phyloP scores from a whole-genome alignment of 2,113 vertebrate genomes.

The Danio rerio region DNA sequence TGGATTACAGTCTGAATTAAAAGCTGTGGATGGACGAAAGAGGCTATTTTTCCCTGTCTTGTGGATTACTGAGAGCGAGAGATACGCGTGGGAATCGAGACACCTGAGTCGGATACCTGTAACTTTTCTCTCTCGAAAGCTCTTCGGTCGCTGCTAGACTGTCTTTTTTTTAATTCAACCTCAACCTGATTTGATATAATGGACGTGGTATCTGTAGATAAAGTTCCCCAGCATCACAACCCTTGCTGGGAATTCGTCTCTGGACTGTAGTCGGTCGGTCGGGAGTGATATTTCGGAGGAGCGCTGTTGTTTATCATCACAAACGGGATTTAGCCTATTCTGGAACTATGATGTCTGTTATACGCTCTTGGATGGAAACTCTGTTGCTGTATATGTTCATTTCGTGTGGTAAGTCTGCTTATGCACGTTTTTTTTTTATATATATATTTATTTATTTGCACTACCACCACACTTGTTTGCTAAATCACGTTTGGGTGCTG shows the following conservation, averaged over 20 bases:
- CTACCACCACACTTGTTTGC: not conserved
- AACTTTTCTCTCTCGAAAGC: conserved; percentile 65
- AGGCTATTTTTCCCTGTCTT: not conserved
- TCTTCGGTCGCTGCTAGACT: not conserved
- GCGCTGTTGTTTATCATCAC: conserved; percentile 42
- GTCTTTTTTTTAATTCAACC: not conserved
- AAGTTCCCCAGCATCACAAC: conserved; percentile 52
- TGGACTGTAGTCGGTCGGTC: conserved; percentile 51
- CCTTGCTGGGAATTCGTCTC: conserved; percentile 52
- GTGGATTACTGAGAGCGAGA: conserved; percentile 27
- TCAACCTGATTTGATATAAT: conserved; percentile 32
- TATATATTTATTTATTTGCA: too few relatives aligned
- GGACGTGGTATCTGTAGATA: conserved; percentile 38
- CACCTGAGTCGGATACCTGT: conserved; percentile 47
- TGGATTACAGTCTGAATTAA: conserved; percentile 3
- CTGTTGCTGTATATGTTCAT: conserved; percentile 70
- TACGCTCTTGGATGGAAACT: conserved; percentile 69
- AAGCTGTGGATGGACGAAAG: not conserved
- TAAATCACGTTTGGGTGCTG: conserved; percentile 35
- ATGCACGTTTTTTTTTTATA: not conserved
- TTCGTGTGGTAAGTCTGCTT: conserved; percentile 71
- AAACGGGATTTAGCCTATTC: conserved; percentile 64
- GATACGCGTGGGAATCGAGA: conserved; percentile 50
- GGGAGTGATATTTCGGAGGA: conserved; percentile 54
- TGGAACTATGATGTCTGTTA: conserved; percentile 76